A percentile compares a stretch with the other conserved stretches of the same genome.
phyloP scores from a whole-genome alignment of 2,888 invertebrate genomes.

The Panorpa germanica region DNA sequence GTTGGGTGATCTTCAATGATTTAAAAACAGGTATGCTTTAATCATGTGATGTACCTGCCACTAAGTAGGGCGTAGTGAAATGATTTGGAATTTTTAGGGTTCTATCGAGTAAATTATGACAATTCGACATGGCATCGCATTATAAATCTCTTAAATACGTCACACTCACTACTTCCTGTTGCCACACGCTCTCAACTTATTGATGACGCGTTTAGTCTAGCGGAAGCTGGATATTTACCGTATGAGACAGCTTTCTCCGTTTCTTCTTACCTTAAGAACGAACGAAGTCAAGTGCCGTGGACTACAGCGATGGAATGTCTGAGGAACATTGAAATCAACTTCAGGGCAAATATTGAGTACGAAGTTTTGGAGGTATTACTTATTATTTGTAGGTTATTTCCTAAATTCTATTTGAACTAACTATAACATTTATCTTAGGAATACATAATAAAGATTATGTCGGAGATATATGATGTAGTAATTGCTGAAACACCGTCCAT shows the following conservation, averaged over 20 bases:
- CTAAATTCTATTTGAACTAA: neutral
- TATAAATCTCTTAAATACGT: constrained; percentile 35
- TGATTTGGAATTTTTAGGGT: constrained; percentile 31
- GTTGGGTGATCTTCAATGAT: constrained; percentile 57
- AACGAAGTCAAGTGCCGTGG: constrained; percentile 66
- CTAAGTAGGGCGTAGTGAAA: too few relatives aligned
- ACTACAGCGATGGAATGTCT: constrained; percentile 49
- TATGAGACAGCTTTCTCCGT: constrained; percentile 55
- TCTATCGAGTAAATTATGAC: constrained; percentile 59
- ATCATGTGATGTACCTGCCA: too few relatives aligned
- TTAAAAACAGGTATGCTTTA: constrained; percentile 42
- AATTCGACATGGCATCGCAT: constrained; percentile 45
- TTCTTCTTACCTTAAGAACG: constrained; percentile 48
- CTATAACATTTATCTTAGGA: constrained; percentile 24
- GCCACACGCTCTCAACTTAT: constrained; percentile 64
- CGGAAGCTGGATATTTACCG: constrained; percentile 43
- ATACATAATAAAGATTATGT: constrained; percentile 38
- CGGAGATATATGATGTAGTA: constrained; percentile 37
- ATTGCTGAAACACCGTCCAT: constrained; percentile 38
- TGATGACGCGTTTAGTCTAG: constrained; percentile 59
- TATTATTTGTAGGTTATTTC: too few relatives aligned
- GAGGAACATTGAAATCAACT: constrained; percentile 42
- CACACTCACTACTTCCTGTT: constrained; percentile 38
- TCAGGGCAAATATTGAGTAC: constrained; percentile 28
- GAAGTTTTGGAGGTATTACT: too few relatives aligned